These are phyloP conservation scores for Botrylloides violaceus DNA, from an alignment of 23 tunicate genomes.

Conservation along the genomic window DNA sequence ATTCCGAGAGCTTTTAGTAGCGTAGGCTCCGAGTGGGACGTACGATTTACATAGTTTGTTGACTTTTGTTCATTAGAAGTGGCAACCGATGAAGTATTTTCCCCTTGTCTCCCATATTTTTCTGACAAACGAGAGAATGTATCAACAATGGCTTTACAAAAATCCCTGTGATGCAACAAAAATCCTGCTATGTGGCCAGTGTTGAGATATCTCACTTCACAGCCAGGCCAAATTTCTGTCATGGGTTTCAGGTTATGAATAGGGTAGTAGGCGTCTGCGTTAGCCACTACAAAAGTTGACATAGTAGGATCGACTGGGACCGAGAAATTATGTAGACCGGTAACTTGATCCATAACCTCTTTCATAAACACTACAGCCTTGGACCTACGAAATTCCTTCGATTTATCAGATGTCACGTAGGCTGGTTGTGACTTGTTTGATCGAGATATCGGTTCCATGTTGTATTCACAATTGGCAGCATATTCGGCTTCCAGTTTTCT, in stretches of 20 bases:
- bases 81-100: neutral
- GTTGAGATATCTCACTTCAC: constrained; percentile 55
- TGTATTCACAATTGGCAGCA: constrained; percentile 35
- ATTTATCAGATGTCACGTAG: neutral
- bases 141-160: constrained; percentile 56
- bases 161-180: constrained; percentile 40
- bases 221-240: constrained; percentile 87
- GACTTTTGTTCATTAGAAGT: neutral
- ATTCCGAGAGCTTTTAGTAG: neutral
- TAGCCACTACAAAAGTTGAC: constrained; percentile 76
- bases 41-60: neutral
- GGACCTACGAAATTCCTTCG: constrained; percentile 29
- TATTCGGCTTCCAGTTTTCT: constrained; percentile 54
- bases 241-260: constrained; percentile 31
- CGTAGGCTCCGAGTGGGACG: neutral
- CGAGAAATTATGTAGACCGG: constrained; percentile 73
- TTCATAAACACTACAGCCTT: constrained; percentile 68
- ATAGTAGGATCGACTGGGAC: constrained; percentile 51
- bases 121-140: constrained; percentile 40
- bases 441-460: constrained; percentile 40
- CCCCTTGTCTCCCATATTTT: neutral
- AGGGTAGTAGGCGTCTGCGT: constrained; percentile 86
- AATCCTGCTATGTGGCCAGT: constrained; percentile 80
- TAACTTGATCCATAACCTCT: constrained; percentile 86
- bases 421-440: constrained; percentile 30